These are phyloP conservation scores for Agonopterix heracliana DNA, from an alignment of 2,888 invertebrate genomes.

Conservation along the genomic window DNA sequence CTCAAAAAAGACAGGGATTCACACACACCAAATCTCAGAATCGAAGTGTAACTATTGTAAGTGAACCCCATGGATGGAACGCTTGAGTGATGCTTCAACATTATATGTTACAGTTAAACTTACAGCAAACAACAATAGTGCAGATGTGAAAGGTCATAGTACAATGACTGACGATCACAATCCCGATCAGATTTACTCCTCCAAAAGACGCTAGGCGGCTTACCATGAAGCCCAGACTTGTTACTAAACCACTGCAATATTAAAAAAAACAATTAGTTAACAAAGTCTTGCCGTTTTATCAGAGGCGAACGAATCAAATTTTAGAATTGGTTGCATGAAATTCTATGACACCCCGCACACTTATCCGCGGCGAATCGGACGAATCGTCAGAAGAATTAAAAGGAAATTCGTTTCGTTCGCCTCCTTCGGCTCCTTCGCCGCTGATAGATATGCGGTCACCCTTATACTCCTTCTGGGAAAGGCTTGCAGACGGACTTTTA, in stretches of 20 bases:
- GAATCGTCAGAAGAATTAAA: too few species aligned
- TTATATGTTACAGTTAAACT: slow-evolving; percentile 17
- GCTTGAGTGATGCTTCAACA: not conserved
- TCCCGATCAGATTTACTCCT: slow-evolving; percentile 43
- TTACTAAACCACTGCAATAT: slow-evolving; percentile 39
- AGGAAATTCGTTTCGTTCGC: too few species aligned
- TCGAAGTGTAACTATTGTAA: too few species aligned
- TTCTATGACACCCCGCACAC: too few species aligned
- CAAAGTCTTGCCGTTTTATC: not conserved
- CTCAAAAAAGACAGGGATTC: too few species aligned
- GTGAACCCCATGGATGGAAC: too few species aligned
- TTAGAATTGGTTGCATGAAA: not conserved
- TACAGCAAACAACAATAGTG: slow-evolving; percentile 37
- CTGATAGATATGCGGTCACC: too few species aligned
- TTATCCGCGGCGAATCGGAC: too few species aligned
- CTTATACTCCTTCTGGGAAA: not conserved
- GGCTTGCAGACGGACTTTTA: not conserved
- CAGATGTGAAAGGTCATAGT: slow-evolving; percentile 38
- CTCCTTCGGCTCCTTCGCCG: too few species aligned
- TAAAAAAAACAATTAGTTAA: not conserved
- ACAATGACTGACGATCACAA: slow-evolving; percentile 37
- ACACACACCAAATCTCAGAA: too few species aligned
- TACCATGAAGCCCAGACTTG: slow-evolving; percentile 45
- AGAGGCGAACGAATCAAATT: not conserved
- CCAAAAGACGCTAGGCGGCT: slow-evolving; percentile 36